A percentile compares a stretch with the other conserved stretches of the same genome.
Conservation (phyloP, 2,113 vertebrate genomes). For the Pelusios castaneus region DNA sequence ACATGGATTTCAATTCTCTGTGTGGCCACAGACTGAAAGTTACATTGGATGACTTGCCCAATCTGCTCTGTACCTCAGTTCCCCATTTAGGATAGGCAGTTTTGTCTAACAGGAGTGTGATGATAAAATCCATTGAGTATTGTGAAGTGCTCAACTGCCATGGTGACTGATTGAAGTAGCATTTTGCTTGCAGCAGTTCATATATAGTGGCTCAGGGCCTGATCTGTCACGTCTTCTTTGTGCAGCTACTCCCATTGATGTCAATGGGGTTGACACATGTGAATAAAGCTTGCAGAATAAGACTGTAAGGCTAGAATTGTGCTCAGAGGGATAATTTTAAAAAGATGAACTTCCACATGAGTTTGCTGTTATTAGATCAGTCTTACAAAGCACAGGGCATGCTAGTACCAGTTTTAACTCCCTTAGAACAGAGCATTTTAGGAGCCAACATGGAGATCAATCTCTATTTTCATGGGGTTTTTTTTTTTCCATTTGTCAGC, state of each 20-base stretch:
- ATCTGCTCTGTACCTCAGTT: neutral
- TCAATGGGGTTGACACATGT: rapidly evolving
- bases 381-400: neutral
- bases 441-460: neutral
- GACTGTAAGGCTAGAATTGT: too few species aligned
- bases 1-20: neutral
- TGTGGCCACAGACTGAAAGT: neutral
- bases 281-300: neutral
- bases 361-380: neutral
- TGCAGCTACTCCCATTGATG: neutral
- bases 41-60: neutral
- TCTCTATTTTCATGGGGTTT: neutral
- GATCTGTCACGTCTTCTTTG: neutral
- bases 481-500: neutral
- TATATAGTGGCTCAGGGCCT: too few species aligned
- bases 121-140: too few species aligned
- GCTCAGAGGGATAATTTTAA: neutral
- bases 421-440: neutral
- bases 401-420: neutral
- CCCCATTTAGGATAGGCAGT: neutral
- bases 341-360: neutral
- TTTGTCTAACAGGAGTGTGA: too few species aligned
- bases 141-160: too few species aligned
- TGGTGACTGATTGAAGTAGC: too few species aligned
- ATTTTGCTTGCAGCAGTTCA: too few species aligned